Evolutionary conservation across 2,888 invertebrate genomes (phyloP).

Genomic region (Drosophila multiciliata): DNA sequence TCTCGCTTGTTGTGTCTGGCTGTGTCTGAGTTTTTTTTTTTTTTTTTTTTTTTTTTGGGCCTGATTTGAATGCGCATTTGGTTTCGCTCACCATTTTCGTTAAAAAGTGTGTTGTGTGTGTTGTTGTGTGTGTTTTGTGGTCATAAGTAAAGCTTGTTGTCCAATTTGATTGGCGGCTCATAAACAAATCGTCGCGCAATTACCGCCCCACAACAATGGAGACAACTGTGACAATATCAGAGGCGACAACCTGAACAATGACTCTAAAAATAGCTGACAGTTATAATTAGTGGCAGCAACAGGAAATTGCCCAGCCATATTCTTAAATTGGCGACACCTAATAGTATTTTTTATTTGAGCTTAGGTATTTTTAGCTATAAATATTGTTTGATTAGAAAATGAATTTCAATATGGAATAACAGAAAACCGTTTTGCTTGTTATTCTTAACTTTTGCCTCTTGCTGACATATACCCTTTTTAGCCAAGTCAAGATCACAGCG

Average conservation of each 20-base stretch:
- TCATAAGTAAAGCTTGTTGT: conserved; percentile 45
- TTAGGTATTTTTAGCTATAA: not conserved
- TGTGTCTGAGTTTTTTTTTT: not conserved
- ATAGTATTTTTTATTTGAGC: conserved; percentile 54
- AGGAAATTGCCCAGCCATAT: conserved; percentile 65
- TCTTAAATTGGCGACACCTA: conserved; percentile 44
- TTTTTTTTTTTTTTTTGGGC: conserved; percentile 15
- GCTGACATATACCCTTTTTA: not conserved
- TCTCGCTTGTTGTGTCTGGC: conserved; percentile 12
- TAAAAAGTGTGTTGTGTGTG: conserved; percentile 29
- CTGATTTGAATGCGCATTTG: conserved; percentile 75
- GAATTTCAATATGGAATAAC: not conserved
- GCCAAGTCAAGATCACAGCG: not conserved
- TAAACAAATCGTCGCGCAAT: conserved; percentile 75
- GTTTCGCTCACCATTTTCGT: conserved; percentile 58
- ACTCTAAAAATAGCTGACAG: conserved; percentile 44
- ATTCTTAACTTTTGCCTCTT: not conserved
- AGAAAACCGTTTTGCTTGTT: not conserved
- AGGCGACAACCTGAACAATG: conserved; percentile 48
- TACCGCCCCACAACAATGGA: conserved; percentile 61
- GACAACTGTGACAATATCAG: conserved; percentile 51
- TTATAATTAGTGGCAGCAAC: conserved; percentile 63
- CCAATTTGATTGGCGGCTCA: conserved; percentile 69
- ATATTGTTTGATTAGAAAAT: not conserved
- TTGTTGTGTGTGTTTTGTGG: conserved; percentile 32